Base-by-base conservation (phyloP, 2,888 invertebrate genomes). In the Neria commutata region DNA sequence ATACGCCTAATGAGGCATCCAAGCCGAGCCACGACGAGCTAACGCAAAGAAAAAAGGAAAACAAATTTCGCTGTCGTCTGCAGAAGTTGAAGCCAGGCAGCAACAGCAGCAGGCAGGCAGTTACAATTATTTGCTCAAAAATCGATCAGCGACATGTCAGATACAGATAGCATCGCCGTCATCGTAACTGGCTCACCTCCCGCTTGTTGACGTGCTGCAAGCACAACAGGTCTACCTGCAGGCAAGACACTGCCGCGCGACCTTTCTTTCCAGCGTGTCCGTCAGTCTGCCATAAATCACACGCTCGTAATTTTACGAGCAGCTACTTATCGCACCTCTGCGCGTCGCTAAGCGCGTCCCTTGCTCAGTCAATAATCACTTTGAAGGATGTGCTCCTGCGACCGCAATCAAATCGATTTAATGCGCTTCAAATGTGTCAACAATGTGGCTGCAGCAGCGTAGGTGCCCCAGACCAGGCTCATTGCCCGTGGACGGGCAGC, bases 291-390 rank as follows among this genome's bases (percentile, higher is more conserved):
- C 34, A 51, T 56, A 46, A 56, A 56, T 56, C 51, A 46, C 46
- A 26, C 33, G 21, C 11, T 45, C 45, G 46, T 16, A 48, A n/a
- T 52, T 61, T 61, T 58, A 63, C 56, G 63, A 63, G 60, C 58
- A 63, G 63, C 63, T 63, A 63, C 61, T 64, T 64, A 64, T 64
- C 61, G 61, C 63, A 64, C 63, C 63, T 60, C 25, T 61, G 55
- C 54, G 47, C n/a, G n/a, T n/a, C n/a, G n/a, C n/a, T n/a, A n/a
- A n/a, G n/a, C n/a, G n/a, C n/a, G n/a, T n/a, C n/a, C n/a, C n/a
- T n/a, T n/a, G n/a, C 55, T 61, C 42, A 56, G 63, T 63, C 58
- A 63, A 63, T 57, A 63, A 56, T 60, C 61, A 52, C 59, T 63
- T 63, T 63, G 42, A 59, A 59, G 63, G 59, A 60, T 62, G 59